A percentile compares a stretch with the other conserved stretches of the same genome.
Evolutionary conservation across 2,113 vertebrate species (phyloP).

Genomic region (Neogobius melanostomus): DNA sequence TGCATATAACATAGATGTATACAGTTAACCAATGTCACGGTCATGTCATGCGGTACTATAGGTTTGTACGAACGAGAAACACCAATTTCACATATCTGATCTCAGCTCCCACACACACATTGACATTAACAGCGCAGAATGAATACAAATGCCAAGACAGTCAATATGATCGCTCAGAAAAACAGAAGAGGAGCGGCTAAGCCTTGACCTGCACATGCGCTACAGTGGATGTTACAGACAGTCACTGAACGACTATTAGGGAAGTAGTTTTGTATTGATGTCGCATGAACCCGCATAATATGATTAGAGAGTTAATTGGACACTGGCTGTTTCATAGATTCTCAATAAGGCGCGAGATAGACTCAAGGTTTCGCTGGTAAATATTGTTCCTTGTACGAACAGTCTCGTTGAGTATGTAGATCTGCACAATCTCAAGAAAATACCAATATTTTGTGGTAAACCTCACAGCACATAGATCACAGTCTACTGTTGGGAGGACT

Average conservation of each 20-base stretch:
- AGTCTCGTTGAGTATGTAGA: no score
- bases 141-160: neutral
- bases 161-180: neutral
- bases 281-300: neutral
- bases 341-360: neutral
- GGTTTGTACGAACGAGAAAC: neutral
- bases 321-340: neutral
- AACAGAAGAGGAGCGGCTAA: neutral
- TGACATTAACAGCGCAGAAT: neutral
- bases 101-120: neutral
- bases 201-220: neutral
- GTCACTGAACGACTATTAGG: no score
- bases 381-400: neutral
- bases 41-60: no score
- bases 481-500: no score
- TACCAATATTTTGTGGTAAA: no score
- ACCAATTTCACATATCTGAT: neutral
- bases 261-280: neutral
- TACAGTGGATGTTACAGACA: neutral
- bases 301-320: neutral
- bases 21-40: no score
- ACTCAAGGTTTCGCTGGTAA: neutral
- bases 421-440: no score
- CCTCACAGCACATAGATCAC: no score
- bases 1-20: no score